Evolutionary conservation across 2,113 vertebrate genomes (phyloP).

Genomic region (Mystacornis crossleyi): DNA sequence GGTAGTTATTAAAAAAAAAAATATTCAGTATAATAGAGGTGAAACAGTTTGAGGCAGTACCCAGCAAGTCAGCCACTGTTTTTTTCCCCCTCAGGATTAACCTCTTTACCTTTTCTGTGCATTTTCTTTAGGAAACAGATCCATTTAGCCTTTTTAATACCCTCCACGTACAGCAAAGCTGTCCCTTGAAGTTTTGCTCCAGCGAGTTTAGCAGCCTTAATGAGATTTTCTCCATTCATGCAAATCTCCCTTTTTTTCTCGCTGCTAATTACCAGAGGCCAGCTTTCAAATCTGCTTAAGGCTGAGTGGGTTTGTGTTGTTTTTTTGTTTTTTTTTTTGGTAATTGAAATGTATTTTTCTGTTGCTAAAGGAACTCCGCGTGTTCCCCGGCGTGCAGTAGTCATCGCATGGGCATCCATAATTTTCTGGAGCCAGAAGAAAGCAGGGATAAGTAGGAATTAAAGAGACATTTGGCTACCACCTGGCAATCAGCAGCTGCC

Average conservation of each 20-base stretch:
- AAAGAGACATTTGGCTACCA: background rate
- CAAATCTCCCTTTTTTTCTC: background rate
- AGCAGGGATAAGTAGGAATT: background rate
- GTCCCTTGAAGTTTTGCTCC: background rate
- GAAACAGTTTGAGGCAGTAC: background rate
- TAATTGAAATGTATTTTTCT: background rate
- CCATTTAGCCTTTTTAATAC: background rate
- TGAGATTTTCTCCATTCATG: background rate
- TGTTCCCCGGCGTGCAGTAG: background rate
- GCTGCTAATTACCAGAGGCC: background rate
- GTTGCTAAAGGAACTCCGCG: background rate
- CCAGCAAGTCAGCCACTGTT: background rate
- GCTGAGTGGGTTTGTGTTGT: too few species aligned
- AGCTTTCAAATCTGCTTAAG: background rate
- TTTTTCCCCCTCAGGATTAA: background rate
- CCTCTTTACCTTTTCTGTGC: background rate
- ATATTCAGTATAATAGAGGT: background rate
- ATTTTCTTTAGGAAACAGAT: background rate
- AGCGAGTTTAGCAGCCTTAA: background rate
- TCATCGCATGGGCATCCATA: background rate
- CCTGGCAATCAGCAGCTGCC: background rate
- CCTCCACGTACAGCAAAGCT: background rate
- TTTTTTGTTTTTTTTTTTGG: too few species aligned
- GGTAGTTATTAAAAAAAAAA: background rate
- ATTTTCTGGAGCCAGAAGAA: slow-evolving; percentile 10